Conservation (phyloP, 2,888 invertebrate species). For the Cephalotes varians region DNA sequence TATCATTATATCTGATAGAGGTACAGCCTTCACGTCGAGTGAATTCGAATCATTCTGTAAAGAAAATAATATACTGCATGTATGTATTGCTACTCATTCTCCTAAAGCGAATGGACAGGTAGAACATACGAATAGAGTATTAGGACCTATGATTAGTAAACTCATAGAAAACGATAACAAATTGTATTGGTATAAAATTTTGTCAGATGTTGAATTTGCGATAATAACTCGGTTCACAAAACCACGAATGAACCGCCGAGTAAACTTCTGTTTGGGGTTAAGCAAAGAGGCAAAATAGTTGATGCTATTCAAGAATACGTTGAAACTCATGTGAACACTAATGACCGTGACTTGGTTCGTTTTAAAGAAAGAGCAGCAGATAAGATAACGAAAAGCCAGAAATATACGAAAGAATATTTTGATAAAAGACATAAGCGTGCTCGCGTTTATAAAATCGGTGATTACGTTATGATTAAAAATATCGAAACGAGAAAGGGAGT, state of each 20-base stretch:
- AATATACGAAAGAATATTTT: neutral
- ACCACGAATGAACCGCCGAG: neutral
- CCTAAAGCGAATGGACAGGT: neutral
- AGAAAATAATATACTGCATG: neutral
- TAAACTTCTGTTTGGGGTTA: neutral
- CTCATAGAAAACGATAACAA: neutral
- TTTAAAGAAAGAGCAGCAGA: neutral
- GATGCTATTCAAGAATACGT: neutral
- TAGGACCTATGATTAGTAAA: neutral
- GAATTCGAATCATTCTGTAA: neutral
- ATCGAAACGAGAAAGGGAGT: no score
- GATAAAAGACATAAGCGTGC: neutral
- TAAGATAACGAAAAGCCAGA: neutral
- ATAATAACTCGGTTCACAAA: neutral
- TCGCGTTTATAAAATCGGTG: no score
- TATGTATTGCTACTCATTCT: neutral
- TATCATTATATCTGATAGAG: neutral
- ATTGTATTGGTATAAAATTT: neutral
- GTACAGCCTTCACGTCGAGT: neutral
- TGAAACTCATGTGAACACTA: no score
- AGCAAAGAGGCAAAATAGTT: neutral
- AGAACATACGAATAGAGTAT: accelerated
- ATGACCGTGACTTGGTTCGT: neutral
- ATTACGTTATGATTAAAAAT: no score
- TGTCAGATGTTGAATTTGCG: neutral